Conservation (phyloP, 64 coral and sea anemone genomes). For the Montipora cactus region DNA sequence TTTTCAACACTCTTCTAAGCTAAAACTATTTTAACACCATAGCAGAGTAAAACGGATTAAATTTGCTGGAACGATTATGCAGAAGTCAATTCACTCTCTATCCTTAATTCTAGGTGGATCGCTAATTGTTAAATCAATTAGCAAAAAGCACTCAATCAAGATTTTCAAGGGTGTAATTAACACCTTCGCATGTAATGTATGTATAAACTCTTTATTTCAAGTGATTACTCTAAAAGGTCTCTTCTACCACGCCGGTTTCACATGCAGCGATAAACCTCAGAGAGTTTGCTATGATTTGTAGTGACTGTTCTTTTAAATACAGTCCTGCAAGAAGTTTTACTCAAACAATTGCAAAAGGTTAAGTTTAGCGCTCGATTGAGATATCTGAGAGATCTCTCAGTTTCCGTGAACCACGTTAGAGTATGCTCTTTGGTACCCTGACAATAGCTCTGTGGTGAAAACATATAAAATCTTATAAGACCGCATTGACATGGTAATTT, state of each 20-base stretch:
- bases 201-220: neutral
- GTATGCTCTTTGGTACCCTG: slow-evolving; percentile 21
- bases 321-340: neutral
- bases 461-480: slow-evolving; percentile 21
- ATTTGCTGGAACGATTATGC: neutral
- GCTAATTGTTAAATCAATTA: slow-evolving; percentile 48
- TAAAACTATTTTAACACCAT: neutral
- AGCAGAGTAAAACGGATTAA: neutral
- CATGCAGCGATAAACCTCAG: neutral
- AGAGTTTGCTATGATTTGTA: too few relatives aligned
- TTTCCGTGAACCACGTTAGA: neutral
- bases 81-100: neutral
- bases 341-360: neutral
- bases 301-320: too few relatives aligned
- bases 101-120: neutral
- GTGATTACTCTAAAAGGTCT: neutral
- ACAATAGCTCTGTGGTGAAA: slow-evolving; percentile 40
- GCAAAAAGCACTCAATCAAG: slow-evolving; percentile 27
- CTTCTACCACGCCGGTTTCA: neutral
- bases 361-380: neutral
- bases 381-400: neutral
- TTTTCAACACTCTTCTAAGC: neutral
- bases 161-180: slow-evolving; percentile 13
- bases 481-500: slow-evolving; percentile 35
- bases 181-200: neutral